A percentile compares a stretch with the other conserved stretches of the same genome.
Conservation (phyloP, 2,797 vertebrate species). For the Silurus aristotelis region DNA sequence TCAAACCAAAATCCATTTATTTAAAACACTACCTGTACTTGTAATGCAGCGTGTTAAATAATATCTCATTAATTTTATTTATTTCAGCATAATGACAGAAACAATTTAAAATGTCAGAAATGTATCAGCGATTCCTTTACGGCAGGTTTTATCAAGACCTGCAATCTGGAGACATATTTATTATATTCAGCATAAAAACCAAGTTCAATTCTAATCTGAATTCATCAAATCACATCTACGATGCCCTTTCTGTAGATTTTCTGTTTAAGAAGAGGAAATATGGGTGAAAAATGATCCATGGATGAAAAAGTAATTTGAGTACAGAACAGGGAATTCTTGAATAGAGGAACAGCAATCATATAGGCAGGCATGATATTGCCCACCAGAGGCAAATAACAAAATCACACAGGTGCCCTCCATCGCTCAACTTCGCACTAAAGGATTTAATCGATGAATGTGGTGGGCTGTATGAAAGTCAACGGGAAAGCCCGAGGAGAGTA, state of each 20-base stretch:
- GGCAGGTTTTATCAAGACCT: background rate
- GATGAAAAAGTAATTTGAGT: slow-evolving; percentile 32
- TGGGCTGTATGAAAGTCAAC: slow-evolving; percentile 50
- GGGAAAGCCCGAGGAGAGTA: slow-evolving; percentile 30
- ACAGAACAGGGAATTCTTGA: slow-evolving; percentile 36
- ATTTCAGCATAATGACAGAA: background rate
- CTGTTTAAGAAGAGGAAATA: slow-evolving; percentile 10
- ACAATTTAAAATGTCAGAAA: background rate
- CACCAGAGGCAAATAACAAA: slow-evolving; percentile 58
- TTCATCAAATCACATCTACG: background rate
- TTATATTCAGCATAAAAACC: background rate
- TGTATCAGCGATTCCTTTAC: background rate
- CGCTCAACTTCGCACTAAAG: slow-evolving; percentile 38
- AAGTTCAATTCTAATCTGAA: background rate
- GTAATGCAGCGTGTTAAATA: background rate
- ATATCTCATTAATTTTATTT: background rate
- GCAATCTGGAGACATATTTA: background rate
- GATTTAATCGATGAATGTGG: slow-evolving; percentile 51
- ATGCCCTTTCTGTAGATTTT: slow-evolving; percentile 1
- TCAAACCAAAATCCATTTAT: background rate
- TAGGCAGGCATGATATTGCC: slow-evolving; percentile 45
- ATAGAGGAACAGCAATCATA: slow-evolving; percentile 42
- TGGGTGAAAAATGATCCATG: slow-evolving; percentile 38
- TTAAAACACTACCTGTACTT: background rate
- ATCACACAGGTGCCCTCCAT: slow-evolving; percentile 56